Conservation (phyloP, 2,113 vertebrate genomes). For the Hippoglossus stenolepis region DNA sequence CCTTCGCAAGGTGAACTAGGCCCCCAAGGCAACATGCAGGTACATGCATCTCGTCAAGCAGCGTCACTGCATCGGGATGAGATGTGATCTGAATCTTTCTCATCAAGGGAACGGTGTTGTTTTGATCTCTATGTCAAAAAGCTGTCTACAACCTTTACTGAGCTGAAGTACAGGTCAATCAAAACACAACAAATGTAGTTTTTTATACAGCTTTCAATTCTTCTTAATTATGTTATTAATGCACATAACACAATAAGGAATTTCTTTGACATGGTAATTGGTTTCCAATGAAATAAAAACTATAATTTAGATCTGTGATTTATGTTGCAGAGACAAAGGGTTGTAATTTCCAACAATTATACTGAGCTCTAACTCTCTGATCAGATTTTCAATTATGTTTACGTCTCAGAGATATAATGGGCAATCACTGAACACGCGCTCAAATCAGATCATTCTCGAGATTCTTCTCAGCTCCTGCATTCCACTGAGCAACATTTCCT, state of each 20-base stretch:
- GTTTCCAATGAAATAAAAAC: constrained; percentile 37
- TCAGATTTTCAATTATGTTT: constrained; percentile 60
- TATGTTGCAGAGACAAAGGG: constrained; percentile 40
- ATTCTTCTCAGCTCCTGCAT: constrained; percentile 45
- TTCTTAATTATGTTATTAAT: constrained; percentile 22
- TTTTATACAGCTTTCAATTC: neutral
- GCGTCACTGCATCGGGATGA: constrained; percentile 12
- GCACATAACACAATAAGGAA: neutral
- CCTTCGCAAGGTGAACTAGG: neutral
- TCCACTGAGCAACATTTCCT: constrained; percentile 51
- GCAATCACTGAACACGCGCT: constrained; percentile 48
- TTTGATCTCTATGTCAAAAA: constrained; percentile 29
- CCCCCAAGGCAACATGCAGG: constrained; percentile 31
- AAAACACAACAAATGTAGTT: neutral
- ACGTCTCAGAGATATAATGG: constrained; percentile 60
- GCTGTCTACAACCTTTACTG: neutral
- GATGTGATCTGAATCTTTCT: constrained; percentile 27
- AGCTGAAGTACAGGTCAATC: neutral
- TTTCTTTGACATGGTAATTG: constrained; percentile 18
- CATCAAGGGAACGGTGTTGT: neutral
- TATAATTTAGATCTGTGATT: constrained; percentile 42
- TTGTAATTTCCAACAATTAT: constrained; percentile 48
- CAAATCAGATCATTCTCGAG: constrained; percentile 49
- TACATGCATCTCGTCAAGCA: constrained; percentile 35
- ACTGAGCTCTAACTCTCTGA: constrained; percentile 4